Base-by-base conservation (phyloP, 2,888 invertebrate genomes). In the Drosophila antonietae region DNA sequence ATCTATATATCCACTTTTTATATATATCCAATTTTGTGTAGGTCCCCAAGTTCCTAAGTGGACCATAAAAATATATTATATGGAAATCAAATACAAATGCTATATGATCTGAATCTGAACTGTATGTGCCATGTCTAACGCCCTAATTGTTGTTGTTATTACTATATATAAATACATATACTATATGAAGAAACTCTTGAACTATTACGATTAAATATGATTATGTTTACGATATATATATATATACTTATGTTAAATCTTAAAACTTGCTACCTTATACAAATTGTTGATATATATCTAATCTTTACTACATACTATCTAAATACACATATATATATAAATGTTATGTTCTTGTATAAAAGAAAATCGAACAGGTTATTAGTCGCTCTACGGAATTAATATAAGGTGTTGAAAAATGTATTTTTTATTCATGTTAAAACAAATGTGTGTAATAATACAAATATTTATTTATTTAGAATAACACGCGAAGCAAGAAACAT, bases 91-190 rank as follows among this genome's bases (percentile, higher is more conserved):
- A 64, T 46, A 41, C 41, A 35, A 49, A 43, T 41, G 33, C 64
- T 76, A 66, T 47, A 65, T 56, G 77, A 75, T 72, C 77, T 78
- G 73, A 78, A 75, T 81, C 70, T 83, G 87, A 81, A 81, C 77
- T 89, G 79, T 87, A 89, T 90, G 88, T 89, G 88, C 88, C 88
- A 90, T 87, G 73, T 82, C 76, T 74, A 74, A 80, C 31, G 76
- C 81, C 83, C 87, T 74, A 78, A 65, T 88, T 89, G 90, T 89
- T 89, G 74, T 80, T 81, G 69, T 78, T 73, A 69, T 73, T 77
- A 65, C 47, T 59, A 70, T 68, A 47, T 68, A 71, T 49, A 57
- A 20, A 41, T 73, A 71, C 35, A 59, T 71, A 56, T 53, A 59
- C 35, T 41, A 64, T 64, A 56, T 57, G 55, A 46, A 53, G 56